phyloP scores from a whole-genome alignment of 1,140 invertebrate genomes.

The Ostrea edulis region DNA sequence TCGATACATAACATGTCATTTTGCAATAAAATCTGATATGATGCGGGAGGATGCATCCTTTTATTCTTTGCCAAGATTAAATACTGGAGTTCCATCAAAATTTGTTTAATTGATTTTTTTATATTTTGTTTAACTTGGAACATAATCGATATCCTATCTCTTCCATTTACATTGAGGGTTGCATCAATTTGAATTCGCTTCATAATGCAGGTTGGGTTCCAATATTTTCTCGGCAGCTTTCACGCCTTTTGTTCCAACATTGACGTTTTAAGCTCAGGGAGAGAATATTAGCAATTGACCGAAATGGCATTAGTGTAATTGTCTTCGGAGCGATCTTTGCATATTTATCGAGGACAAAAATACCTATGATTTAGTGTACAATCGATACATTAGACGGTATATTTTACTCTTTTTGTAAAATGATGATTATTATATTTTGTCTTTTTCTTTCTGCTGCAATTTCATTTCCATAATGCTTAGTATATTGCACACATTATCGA shows the following conservation, averaged over 20 bases:
- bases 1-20: slow-evolving; percentile 32
- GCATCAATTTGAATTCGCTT: slow-evolving; percentile 29
- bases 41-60: neutral
- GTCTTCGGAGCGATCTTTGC: neutral
- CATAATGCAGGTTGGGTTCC: slow-evolving; percentile 17
- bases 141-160: slow-evolving; percentile 24
- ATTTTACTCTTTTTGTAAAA: neutral
- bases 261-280: neutral
- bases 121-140: slow-evolving; percentile 15
- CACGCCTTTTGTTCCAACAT: slow-evolving; percentile 17
- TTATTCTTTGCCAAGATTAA: slow-evolving; percentile 33
- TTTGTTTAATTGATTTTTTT: slow-evolving; percentile 38
- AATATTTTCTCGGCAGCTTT: slow-evolving; percentile 28
- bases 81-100: slow-evolving; percentile 2
- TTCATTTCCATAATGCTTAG: neutral
- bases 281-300: slow-evolving; percentile 10
- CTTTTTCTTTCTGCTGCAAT: neutral
- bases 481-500: neutral
- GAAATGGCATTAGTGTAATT: neutral
- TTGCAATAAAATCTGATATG: neutral
- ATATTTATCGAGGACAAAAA: neutral
- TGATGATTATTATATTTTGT: neutral
- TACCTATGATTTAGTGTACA: neutral
- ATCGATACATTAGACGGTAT: neutral
- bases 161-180: slow-evolving; percentile 32